Percentiles rank a stretch among this genome's conserved stretches.
Conservation (phyloP, 2,113 vertebrate species). For the Empidonax alnorum region DNA sequence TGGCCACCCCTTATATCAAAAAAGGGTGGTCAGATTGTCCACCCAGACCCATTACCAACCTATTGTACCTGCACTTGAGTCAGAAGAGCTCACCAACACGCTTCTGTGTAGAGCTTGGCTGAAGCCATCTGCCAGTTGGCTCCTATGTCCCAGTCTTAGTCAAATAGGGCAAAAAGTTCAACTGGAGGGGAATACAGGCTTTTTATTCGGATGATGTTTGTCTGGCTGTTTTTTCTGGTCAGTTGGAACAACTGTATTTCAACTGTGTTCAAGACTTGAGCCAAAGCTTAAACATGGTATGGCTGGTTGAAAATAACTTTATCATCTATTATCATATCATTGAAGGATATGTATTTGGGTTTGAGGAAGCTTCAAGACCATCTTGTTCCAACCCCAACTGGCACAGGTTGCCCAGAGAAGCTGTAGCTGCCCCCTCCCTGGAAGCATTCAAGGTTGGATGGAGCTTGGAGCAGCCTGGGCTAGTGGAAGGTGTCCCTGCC, state of each 20-base stretch:
- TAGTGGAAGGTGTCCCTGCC: background rate
- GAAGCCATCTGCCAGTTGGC: background rate
- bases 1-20: too few species aligned
- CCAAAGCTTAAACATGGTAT: background rate
- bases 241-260: background rate
- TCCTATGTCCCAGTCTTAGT: background rate
- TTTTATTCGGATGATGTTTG: background rate
- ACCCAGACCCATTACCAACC: too few species aligned
- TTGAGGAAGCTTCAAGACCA: background rate
- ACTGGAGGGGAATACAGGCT: background rate
- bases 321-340: rapidly evolving
- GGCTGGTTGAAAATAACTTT: background rate
- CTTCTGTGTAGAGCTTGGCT: background rate
- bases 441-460: background rate
- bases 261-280: background rate
- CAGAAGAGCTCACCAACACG: background rate
- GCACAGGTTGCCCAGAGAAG: background rate
- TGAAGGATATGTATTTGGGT: background rate
- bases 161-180: too few species aligned
- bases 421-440: background rate
- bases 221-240: background rate
- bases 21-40: background rate
- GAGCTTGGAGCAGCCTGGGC: background rate
- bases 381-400: background rate
- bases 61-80: too few species aligned